Base-by-base conservation (phyloP, 2,113 vertebrate genomes). In the Cromileptes altivelis region DNA sequence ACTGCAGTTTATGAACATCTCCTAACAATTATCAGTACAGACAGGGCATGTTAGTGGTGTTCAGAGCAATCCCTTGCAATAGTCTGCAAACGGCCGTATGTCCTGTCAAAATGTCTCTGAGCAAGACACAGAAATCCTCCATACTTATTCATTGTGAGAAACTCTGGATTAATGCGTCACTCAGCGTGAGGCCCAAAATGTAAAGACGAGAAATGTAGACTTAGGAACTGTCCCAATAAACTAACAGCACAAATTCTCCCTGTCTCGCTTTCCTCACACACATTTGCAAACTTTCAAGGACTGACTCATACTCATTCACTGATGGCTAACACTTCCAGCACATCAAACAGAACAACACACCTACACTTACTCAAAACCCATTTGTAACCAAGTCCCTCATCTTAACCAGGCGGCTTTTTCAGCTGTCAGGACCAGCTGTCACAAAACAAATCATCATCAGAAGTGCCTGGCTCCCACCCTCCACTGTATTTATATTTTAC, bases 81-180 rank as follows among this genome's bases (percentile, higher is more conserved):
- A 80, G 76, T 81, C 86, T 88, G 75, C 85, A 73, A 80, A 71
- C 80, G 82, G 80, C 67, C 25, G 50, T 61, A 74, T 85, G 50
- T 75, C 70, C 78, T 88, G 74, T 88, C 85, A 82, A 86, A 82
- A 86, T 58, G 70, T 90, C 82, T 86, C 70, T 30, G n/a, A 63
- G 80, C 62, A 30, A 82, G 80, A 86, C 49, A 78, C 49, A 70
- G 69, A 86, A 92, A 89, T 86, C 75, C 78, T 82, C 63, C 52
- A 15, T 81, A 76, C 70, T 80, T 86, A 88, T 89, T 90, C 83
- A 80, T 2, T 53, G 56, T 61, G 47, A 86, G 69, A 75, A 61
- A 42, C 72, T 87, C 33, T 77, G 83, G 85, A 92, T 89, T 86
- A 89, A 70, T 25, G 72, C 80, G 83, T 85, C 75, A 45, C 42